Evolutionary conservation across 2,888 invertebrate species (phyloP).

Genomic region (Toxonevra muliebris): DNA sequence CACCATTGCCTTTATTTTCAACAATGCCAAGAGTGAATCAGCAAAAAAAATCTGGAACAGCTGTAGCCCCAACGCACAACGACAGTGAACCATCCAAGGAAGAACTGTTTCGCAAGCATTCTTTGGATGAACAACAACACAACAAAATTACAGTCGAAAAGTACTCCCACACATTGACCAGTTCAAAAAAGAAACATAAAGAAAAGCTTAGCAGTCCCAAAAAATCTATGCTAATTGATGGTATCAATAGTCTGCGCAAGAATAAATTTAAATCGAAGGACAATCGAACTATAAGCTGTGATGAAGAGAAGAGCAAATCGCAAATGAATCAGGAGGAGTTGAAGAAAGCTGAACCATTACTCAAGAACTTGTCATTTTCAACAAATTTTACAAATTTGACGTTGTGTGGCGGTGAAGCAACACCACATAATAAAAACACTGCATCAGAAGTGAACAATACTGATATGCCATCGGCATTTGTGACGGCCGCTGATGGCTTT

Average conservation of each 20-base stretch:
- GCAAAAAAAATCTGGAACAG: constrained; percentile 14
- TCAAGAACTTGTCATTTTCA: constrained; percentile 62
- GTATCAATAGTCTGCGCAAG: constrained; percentile 60
- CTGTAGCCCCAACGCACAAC: background rate
- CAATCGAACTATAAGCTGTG: constrained; percentile 6
- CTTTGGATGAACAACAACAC: constrained; percentile 30
- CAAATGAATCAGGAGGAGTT: constrained; percentile 45
- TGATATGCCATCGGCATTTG: background rate
- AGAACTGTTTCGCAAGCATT: constrained; percentile 30
- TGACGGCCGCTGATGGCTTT: constrained; percentile 41
- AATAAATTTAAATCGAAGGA: constrained; percentile 53
- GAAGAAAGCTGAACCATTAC: constrained; percentile 52
- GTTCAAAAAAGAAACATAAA: constrained; percentile 54
- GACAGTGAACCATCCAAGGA: constrained; percentile 42
- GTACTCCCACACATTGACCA: constrained; percentile 32
- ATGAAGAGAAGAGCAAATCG: constrained; percentile 7
- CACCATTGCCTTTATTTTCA: constrained; percentile 73
- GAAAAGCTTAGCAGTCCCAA: constrained; percentile 60
- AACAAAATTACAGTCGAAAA: constrained; percentile 12
- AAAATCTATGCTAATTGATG: constrained; percentile 55
- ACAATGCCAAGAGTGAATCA: constrained; percentile 63
- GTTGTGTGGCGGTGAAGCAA: constrained; percentile 24
- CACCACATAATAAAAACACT: background rate
- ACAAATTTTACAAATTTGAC: constrained; percentile 57
- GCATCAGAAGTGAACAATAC: background rate